Conservation (phyloP, 2,113 vertebrate species). For the Ibidorhyncha struthersii region DNA sequence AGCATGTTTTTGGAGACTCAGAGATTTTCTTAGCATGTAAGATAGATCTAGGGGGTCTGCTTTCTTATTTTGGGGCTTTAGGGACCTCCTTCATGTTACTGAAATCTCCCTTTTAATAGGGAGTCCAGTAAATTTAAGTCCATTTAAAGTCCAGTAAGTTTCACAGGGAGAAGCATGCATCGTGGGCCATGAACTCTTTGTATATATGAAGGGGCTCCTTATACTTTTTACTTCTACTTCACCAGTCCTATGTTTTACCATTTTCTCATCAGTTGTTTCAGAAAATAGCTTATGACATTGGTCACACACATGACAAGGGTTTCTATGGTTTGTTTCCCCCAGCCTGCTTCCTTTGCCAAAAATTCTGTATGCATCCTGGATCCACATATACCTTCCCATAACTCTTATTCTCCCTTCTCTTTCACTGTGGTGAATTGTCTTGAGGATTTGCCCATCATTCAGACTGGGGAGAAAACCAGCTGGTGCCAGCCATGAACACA, state of each 20-base stretch:
- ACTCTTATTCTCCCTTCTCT: neutral
- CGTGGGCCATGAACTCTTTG: neutral
- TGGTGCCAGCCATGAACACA: neutral
- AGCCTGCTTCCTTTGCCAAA: neutral
- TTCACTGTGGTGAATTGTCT: neutral
- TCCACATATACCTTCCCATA: neutral
- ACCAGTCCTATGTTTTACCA: neutral
- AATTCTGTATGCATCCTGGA: neutral
- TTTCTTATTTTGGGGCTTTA: neutral
- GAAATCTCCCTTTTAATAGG: neutral
- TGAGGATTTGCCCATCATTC: neutral
- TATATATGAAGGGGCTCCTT: neutral
- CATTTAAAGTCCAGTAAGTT: neutral
- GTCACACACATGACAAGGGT: neutral
- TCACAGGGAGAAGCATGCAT: accelerated
- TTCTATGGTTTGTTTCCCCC: neutral
- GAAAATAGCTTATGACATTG: neutral
- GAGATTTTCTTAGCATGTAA: neutral
- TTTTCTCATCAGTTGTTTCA: neutral
- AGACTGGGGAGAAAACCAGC: neutral
- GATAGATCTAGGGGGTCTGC: neutral
- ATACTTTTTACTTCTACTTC: neutral
- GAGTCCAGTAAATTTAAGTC: too few species aligned
- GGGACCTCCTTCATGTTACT: neutral
- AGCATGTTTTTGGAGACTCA: neutral